These are phyloP conservation scores for Octodon degus DNA, from an alignment of 2,113 vertebrate species.

Conservation along the genomic window DNA sequence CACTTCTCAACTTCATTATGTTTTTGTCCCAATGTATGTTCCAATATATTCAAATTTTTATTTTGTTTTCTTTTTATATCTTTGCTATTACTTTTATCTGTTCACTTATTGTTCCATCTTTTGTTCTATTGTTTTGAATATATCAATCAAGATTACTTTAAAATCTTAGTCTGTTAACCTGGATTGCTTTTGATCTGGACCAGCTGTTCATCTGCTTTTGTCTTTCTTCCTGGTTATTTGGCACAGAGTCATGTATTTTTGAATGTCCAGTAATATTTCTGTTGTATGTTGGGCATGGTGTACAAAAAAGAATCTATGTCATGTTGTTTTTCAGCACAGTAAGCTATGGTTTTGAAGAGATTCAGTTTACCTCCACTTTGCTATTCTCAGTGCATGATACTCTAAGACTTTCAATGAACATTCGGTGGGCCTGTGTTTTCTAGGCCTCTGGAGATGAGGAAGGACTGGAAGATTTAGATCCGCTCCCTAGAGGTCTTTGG, in stretches of 20 bases:
- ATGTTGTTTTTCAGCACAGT: not conserved
- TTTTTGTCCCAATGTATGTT: not conserved
- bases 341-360: not conserved
- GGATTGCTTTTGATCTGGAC: not conserved
- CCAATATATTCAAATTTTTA: not conserved
- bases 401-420: not conserved
- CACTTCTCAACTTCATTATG: not conserved
- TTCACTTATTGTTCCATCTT: not conserved
- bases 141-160: not conserved
- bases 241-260: not conserved
- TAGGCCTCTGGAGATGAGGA: not conserved
- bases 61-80: not conserved
- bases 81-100: not conserved
- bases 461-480: not conserved
- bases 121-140: not conserved
- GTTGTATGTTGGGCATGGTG: not conserved
- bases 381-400: not conserved
- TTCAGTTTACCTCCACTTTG: not conserved
- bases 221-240: not conserved
- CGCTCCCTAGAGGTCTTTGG: not conserved
- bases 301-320: not conserved
- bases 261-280: constrained; percentile 10
- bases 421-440: not conserved
- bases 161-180: not conserved
- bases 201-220: not conserved